A percentile compares a stretch with the other conserved stretches of the same genome.
Conservation (phyloP, 2,113 vertebrate species). For the Lynx canadensis region DNA sequence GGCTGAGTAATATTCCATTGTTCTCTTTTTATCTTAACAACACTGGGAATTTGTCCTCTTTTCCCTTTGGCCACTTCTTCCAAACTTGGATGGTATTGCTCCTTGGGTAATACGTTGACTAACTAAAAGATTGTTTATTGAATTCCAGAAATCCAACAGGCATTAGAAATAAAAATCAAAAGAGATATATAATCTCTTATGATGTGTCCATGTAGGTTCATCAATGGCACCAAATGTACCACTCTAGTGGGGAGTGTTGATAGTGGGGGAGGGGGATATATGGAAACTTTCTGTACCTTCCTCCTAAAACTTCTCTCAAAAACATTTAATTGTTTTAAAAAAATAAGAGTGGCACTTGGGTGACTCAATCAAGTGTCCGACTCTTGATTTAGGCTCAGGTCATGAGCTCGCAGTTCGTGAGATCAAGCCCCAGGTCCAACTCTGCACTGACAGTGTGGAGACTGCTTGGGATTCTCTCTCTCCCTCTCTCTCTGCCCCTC, state of each 20-base stretch:
- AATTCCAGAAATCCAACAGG: neutral
- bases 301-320: neutral
- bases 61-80: neutral
- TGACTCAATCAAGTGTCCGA: too few species aligned
- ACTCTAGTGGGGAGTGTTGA: neutral
- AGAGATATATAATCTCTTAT: neutral
- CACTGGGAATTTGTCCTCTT: neutral
- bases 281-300: neutral
- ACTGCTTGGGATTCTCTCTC: too few species aligned
- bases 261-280: too few species aligned
- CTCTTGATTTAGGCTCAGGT: too few species aligned
- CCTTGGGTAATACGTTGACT: neutral
- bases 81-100: neutral
- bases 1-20: neutral
- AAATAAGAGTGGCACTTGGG: too few species aligned
- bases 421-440: too few species aligned
- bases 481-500: too few species aligned
- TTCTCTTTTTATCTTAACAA: neutral
- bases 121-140: neutral
- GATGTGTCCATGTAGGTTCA: neutral
- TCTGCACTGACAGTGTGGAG: too few species aligned
- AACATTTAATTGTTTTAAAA: neutral
- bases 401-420: too few species aligned
- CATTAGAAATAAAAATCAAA: neutral
- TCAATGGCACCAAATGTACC: neutral